Base-by-base conservation (phyloP, 1,140 invertebrate genomes). In the Drosophila kohkoa region DNA sequence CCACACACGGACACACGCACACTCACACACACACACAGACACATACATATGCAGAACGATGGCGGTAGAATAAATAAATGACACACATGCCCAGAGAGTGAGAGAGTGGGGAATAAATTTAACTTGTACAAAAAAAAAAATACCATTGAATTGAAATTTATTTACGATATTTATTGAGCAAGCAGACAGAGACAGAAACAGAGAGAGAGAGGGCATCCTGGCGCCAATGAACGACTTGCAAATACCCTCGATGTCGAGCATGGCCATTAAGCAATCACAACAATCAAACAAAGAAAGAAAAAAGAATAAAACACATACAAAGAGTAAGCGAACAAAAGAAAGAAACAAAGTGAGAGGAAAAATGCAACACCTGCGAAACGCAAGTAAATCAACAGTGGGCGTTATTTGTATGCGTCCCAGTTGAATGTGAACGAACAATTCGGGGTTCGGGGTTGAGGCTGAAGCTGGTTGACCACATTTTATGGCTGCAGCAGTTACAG, bases 131-230 rank as follows among this genome's bases (percentile, higher is more conserved):
- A 75, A 66, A 70, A 75, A 75, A 20, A 20, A 20, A 20, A 49
- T 63, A 32, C 57, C 52, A 71, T 75, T 59, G 66, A 75, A 75
- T 78, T 71, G 67, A 75, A 78, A 78, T 78, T 66, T 75, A 75
- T 78, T 71, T 75, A 66, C 64, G 45, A 78, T 67, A 71, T 75
- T 78, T 78, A 71, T 75, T 77, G 74, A 71, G 69, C 68, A 71
- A 48, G 67, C 52, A 49, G 41, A 65, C 30, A 64, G 35, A 72
- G 30, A 43, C 25, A 15, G 3, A 25, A n/a, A 41, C 28, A 11
- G n/a, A 6, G 15, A 5, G 10, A 15, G 49, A 10, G n/a, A 8
- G 6, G 43, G 25, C n/a, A 28, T 25, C 20, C 32, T 11, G 11
- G 49, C 20, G 11, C 15, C 3, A 25, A 38, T 52, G 45, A n/a